phyloP scores from a whole-genome alignment of 2,888 invertebrate species.

The Lasioglossum oenotherae region DNA sequence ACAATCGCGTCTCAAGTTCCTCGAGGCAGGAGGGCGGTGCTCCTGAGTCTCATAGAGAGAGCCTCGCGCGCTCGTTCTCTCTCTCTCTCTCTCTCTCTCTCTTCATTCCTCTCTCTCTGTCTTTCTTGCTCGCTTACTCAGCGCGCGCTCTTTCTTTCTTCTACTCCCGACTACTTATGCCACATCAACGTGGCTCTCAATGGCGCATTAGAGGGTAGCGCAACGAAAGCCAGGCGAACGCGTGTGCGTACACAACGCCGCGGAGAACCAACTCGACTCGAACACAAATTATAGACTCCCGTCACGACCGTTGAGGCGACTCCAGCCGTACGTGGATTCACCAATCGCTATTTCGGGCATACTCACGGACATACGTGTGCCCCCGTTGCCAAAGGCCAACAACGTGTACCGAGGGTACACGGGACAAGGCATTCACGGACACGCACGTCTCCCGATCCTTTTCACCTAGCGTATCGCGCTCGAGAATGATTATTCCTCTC shows the following conservation, averaged over 20 bases:
- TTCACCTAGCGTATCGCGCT: constrained; percentile 64
- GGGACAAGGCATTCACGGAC: constrained; percentile 72
- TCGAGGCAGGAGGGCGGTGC: constrained; percentile 81
- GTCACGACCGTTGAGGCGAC: constrained; percentile 81
- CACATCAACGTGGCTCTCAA: constrained; percentile 70
- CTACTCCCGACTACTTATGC: constrained; percentile 68
- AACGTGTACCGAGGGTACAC: constrained; percentile 27
- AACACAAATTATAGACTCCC: constrained; percentile 83
- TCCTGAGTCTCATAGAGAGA: constrained; percentile 63
- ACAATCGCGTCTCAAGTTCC: constrained; percentile 84
- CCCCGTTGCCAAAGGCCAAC: constrained; percentile 44
- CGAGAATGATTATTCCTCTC: constrained; percentile 54
- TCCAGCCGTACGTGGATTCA: constrained; percentile 60
- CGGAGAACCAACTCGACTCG: constrained; percentile 72
- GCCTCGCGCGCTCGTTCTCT: constrained; percentile 28
- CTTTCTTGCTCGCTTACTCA: constrained; percentile 34
- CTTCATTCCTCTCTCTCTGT: constrained; percentile 37
- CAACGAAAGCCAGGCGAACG: constrained; percentile 73
- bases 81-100: constrained; percentile 48
- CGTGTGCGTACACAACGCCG: constrained; percentile 70
- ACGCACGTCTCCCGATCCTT: constrained; percentile 76
- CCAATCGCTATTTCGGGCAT: constrained; percentile 67
- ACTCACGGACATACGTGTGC: constrained; percentile 50
- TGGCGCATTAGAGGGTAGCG: constrained; percentile 78
- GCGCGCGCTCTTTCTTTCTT: constrained; percentile 59